Evolutionary conservation across 2,797 vertebrate genomes (phyloP), one percentile per base, ranked within the genome.

Genomic region (Ctenopoma multispine): DNA sequence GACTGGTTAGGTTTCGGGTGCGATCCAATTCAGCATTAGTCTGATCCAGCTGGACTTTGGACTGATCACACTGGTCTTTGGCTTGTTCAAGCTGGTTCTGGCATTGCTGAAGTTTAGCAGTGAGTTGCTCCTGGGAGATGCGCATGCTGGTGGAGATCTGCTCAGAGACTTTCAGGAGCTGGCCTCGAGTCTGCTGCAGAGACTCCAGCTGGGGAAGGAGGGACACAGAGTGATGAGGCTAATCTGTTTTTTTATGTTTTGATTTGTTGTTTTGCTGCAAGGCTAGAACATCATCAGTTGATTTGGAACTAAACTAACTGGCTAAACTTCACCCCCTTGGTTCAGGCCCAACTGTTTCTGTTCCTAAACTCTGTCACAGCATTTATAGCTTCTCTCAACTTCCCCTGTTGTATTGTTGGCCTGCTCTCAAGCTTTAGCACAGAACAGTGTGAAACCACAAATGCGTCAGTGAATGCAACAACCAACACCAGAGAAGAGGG

Each of bases 161-260:
- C 80, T 91, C 91, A 0, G 92, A 92, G 77, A 94, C 93, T 62
- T 94, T 82, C 65, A 93, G 93, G 83, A 96, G 93, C 77, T 96
- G 95, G 51, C 94, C 88, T 72, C 93, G 92, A 46, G 91, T 93
- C 82, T 95, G 92, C 84, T 95, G 95, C 87, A 95, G 85, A 21
- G 91, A 90, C 58, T 91, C 81, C 87, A 96, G 89, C 95, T 96
- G 82, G 12, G 23, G 43, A 62, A 5, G 13, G 27, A 55, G 48
- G 11, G 24, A 34, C 38, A 44, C 13, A 55, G 51, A 62, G 15
- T n/a, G 13, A 41, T 29, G 18, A 55, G 48, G 20, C 1, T 9
- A 10, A 34, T 23, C 41, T 27, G n/a, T 20, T 21, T 10, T 36
- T n/a, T 44, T 10, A 1, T n/a, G 1, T 18, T 44, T 44, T 7